Conservation (phyloP, 2,888 invertebrate genomes). For the Pantelozetes paolii region DNA sequence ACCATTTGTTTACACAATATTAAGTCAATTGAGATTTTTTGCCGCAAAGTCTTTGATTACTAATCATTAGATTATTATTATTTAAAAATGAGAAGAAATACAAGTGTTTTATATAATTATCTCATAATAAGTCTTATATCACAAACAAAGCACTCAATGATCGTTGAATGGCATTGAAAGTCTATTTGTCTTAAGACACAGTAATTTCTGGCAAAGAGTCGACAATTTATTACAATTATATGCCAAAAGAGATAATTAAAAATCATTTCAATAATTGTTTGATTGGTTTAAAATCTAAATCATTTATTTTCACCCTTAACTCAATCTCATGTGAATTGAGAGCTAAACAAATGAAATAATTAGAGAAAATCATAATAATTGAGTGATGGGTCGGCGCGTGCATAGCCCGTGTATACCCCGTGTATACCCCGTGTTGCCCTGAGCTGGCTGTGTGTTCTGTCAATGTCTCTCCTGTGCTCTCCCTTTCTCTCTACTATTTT, state of each 20-base stretch:
- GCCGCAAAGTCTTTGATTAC: neutral
- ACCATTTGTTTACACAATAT: slow-evolving; percentile 3
- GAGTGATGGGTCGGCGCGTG: slow-evolving; percentile 24
- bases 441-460: neutral
- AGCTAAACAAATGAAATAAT: slow-evolving; percentile 1
- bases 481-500: slow-evolving; percentile 1
- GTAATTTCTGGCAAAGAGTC: too few relatives aligned
- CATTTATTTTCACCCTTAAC: neutral
- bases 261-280: too few relatives aligned
- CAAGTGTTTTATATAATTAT: too few relatives aligned
- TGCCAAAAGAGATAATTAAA: neutral
- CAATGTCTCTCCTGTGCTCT: neutral
- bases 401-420: neutral
- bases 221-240: too few relatives aligned
- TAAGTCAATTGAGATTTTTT: neutral
- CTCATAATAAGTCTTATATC: too few relatives aligned
- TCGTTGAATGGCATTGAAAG: too few relatives aligned
- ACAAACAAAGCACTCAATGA: too few relatives aligned
- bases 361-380: slow-evolving; percentile 19
- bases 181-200: too few relatives aligned
- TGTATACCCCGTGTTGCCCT: neutral
- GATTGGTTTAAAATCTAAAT: neutral
- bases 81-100: too few relatives aligned
- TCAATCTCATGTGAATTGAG: slow-evolving; percentile 11
- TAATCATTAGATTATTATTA: neutral